Evolutionary conservation across 2,888 invertebrate species (phyloP).

Genomic region (Synanthedon myopaeformis): DNA sequence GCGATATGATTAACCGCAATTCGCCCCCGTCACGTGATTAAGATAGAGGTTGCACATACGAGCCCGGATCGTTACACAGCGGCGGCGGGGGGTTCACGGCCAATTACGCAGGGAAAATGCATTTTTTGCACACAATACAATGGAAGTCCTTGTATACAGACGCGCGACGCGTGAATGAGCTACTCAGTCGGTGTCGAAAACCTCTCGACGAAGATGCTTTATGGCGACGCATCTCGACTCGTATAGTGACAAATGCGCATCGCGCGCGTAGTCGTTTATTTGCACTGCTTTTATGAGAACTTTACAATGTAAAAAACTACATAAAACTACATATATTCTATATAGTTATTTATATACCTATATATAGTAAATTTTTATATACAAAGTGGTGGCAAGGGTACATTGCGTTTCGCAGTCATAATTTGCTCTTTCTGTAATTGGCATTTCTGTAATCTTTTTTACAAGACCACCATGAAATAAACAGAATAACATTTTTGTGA

Average conservation of each 20-base stretch:
- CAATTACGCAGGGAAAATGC: slow-evolving; percentile 52
- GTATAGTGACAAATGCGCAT: slow-evolving; percentile 44
- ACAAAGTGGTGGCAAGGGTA: no score
- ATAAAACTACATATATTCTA: background rate
- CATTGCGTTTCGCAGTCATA: no score
- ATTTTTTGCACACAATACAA: slow-evolving; percentile 33
- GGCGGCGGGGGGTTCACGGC: slow-evolving; percentile 29
- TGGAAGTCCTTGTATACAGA: slow-evolving; percentile 36
- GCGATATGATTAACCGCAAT: slow-evolving; percentile 62
- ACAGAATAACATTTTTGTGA: no score
- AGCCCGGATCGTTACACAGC: slow-evolving; percentile 9
- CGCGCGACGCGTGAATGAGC: slow-evolving; percentile 36
- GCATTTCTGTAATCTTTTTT: no score
- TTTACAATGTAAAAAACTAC: background rate
- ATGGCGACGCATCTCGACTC: slow-evolving; percentile 38
- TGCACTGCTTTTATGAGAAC: background rate
- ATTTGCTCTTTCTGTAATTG: no score
- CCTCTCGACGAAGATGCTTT: slow-evolving; percentile 39
- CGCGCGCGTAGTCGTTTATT: slow-evolving; percentile 7
- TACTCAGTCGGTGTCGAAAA: slow-evolving; percentile 56
- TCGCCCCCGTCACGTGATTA: slow-evolving; percentile 28
- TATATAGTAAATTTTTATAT: background rate
- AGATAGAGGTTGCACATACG: background rate
- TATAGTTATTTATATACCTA: background rate
- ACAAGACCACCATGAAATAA: no score